Percentiles rank a stretch among this genome's conserved stretches.
These are phyloP conservation scores for Saguinus imperator DNA, from an alignment of 2,113 vertebrate genomes.

Conservation along the genomic window DNA sequence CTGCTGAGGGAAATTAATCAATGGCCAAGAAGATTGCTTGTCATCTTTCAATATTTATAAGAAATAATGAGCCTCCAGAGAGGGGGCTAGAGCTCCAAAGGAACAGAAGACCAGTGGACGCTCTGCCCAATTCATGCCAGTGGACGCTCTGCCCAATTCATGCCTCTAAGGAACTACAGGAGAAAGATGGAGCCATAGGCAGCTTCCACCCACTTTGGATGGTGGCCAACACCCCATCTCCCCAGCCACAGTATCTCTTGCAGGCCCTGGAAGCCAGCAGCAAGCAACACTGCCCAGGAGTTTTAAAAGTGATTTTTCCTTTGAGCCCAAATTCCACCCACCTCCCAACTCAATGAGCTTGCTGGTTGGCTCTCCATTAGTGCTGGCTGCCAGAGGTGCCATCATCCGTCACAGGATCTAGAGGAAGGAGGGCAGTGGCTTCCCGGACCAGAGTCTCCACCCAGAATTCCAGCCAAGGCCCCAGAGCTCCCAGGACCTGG, in stretches of 20 bases:
- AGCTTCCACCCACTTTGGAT: conserved; percentile 44
- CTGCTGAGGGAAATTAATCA: conserved; percentile 73
- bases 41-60: conserved; percentile 75
- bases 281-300: conserved; percentile 39
- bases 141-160: background rate
- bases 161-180: conserved; percentile 46
- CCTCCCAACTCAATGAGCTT: background rate
- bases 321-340: conserved; percentile 53
- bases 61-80: conserved; percentile 72
- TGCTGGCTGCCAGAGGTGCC: background rate
- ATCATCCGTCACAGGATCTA: background rate
- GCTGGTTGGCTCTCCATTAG: background rate
- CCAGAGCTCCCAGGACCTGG: conserved; percentile 72
- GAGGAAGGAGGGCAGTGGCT: conserved; percentile 20
- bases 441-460: conserved; percentile 23
- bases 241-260: conserved; percentile 46
- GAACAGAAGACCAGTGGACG: conserved; percentile 50
- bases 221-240: conserved; percentile 54
- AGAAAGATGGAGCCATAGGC: conserved; percentile 10
- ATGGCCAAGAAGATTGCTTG: conserved; percentile 73
- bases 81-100: conserved; percentile 36
- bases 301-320: conserved; percentile 63
- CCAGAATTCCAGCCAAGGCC: conserved; percentile 63
- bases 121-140: conserved; percentile 2
- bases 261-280: conserved; percentile 31